Base-by-base conservation (phyloP, 2,888 invertebrate species). In the Phrixothrix hirtus region DNA sequence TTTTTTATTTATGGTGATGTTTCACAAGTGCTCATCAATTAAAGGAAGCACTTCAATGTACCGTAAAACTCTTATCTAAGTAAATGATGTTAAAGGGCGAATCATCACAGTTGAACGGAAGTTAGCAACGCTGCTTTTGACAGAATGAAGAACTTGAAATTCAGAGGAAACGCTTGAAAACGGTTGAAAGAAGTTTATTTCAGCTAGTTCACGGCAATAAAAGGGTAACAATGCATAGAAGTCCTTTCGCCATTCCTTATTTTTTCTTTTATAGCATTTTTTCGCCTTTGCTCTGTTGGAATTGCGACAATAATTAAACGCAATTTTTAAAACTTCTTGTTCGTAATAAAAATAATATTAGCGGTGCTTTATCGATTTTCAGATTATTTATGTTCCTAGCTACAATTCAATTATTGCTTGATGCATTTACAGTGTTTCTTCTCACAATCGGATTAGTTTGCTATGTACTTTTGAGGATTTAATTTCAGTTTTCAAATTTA, bases 181-280 rank as follows among this genome's bases (percentile, higher is more conserved):
- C 35, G 39, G 35, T 26, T 42, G 52, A 47, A 53, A 43, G 47
- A 43, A 50, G 55, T 55, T 55, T 45, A 55, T 49, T 54, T 43
- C 55, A 35, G 41, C 46, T 50, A 50, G 42, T 55, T 49, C 34
- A 34, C 10, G 39, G 31, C 38, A 41, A 50, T 50, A 50, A 50
- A 46, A 55, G 46, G 50, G 50, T 46, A 54, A 55, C 55, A 55
- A 55, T 42, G 42, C 49, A 44, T 32, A 48, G 36, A 41, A 46
- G 46, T 37, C 50, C 35, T 42, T 45, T 46, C 42, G 50, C 44
- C 50, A 30, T 48, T 34, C 48, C 29, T 48, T 47, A 47, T 39
- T 47, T 32, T 47, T 25, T 32, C n/a, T 29, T 47, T 47, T 47
- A 47, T 39, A 39, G 34, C 39, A 16, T 34, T 35, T 42, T 35